Percentiles rank a stretch among this genome's conserved stretches.
Conservation (phyloP, 2,888 invertebrate genomes). For the Panzeria rudis region DNA sequence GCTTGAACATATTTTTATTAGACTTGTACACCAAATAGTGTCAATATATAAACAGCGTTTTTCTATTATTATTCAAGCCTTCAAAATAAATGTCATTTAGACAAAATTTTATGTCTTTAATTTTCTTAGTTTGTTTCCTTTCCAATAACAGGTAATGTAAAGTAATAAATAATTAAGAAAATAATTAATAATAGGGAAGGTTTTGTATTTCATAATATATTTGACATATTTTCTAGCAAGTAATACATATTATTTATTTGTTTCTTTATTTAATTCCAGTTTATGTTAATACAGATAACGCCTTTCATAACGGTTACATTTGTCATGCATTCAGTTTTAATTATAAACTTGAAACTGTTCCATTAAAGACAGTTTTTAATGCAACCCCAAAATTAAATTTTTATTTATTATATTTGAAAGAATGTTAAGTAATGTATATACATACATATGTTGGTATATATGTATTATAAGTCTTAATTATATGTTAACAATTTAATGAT, state of each 20-base stretch:
- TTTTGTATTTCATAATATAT: conserved; percentile 4
- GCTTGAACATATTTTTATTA: not conserved
- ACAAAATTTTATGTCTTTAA: not conserved
- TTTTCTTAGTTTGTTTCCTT: not conserved
- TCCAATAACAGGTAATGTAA: not conserved
- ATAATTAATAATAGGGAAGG: conserved; percentile 30
- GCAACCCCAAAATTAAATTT: not conserved
- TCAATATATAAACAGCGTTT: not conserved
- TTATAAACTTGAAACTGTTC: not conserved
- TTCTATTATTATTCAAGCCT: not conserved
- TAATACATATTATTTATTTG: not conserved
- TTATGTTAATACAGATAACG: conserved; percentile 21
- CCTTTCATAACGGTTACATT: conserved; percentile 4
- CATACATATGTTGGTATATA: not conserved
- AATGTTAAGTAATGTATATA: not conserved
- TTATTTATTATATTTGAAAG: not conserved
- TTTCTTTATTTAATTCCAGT: not conserved
- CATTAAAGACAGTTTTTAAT: not conserved
- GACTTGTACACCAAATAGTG: conserved; percentile 1
- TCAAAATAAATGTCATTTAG: conserved; percentile 10
- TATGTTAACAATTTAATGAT: not conserved
- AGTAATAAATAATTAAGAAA: conserved; percentile 28
- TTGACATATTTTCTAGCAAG: not conserved
- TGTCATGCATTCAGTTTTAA: not conserved
- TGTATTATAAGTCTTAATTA: not conserved